These are phyloP conservation scores for Scartelaos histophorus DNA, from an alignment of 2,113 vertebrate genomes.

Conservation along the genomic window DNA sequence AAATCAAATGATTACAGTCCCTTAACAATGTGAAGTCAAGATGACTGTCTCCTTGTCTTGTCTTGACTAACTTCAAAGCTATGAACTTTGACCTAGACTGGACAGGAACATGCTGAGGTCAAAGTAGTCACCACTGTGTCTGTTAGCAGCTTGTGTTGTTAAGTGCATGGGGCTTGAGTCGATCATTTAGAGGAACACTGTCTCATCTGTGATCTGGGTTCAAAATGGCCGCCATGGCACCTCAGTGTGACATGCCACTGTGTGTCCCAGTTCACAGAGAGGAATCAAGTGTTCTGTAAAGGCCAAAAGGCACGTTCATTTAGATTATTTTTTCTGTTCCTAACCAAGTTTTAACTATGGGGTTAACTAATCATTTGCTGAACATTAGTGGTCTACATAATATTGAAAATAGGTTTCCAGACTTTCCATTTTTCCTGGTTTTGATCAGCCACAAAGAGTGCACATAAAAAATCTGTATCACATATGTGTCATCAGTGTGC, in stretches of 20 bases:
- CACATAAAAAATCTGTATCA: no score
- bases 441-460: background rate
- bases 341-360: background rate
- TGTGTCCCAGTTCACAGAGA: constrained; percentile 32
- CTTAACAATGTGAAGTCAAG: background rate
- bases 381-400: background rate
- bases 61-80: constrained; percentile 30
- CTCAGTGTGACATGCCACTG: constrained; percentile 61
- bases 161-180: constrained; percentile 16
- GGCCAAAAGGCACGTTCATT: constrained; percentile 7
- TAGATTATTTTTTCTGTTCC: background rate
- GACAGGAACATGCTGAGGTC: constrained; percentile 14
- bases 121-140: constrained; percentile 11
- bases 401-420: background rate
- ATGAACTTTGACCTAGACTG: constrained; percentile 34
- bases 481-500: background rate
- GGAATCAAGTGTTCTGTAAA: constrained; percentile 18
- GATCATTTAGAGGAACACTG: constrained; percentile 38
- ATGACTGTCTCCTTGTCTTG: background rate
- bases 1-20: constrained; percentile 25
- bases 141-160: constrained; percentile 23
- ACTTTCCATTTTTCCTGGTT: background rate
- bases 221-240: constrained; percentile 60
- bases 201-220: constrained; percentile 50
- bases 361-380: background rate